phyloP scores from a whole-genome alignment of 2,888 invertebrate species.

The Bellardia bayeri region DNA sequence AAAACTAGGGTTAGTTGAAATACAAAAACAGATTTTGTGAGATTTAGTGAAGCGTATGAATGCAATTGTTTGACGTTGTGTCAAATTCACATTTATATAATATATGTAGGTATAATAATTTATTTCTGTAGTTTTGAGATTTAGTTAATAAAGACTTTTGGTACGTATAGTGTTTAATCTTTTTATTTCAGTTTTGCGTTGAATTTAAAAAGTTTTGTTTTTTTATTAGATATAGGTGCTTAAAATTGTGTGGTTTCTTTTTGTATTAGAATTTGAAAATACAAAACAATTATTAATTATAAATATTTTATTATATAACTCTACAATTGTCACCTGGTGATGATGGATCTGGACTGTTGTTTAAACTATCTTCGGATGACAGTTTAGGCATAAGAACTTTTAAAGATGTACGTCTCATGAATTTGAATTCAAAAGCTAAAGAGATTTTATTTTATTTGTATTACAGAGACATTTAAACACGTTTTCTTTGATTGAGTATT shows the following conservation, averaged over 20 bases:
- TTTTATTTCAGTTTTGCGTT: neutral
- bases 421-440: constrained; percentile 83
- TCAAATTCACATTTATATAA: constrained; percentile 6
- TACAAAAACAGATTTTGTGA: constrained; percentile 20
- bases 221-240: neutral
- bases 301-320: constrained; percentile 42
- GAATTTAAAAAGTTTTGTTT: too few species aligned
- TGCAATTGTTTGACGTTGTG: neutral
- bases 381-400: constrained; percentile 85
- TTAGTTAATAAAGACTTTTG: neutral
- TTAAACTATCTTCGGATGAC: constrained; percentile 86
- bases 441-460: constrained; percentile 55
- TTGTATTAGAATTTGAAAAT: constrained; percentile 1
- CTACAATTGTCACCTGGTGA: constrained; percentile 85
- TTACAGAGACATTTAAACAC: constrained; percentile 41
- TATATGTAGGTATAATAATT: neutral
- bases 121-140: neutral
- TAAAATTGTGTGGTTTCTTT: constrained; percentile 15
- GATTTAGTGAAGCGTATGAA: neutral
- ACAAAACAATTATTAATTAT: constrained; percentile 38
- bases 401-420: constrained; percentile 84
- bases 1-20: constrained; percentile 14
- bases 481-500: constrained; percentile 38
- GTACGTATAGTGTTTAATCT: neutral
- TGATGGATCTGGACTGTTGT: constrained; percentile 86